Evolutionary conservation across 2,888 invertebrate genomes (phyloP).

Genomic region (Ophion ellenae): DNA sequence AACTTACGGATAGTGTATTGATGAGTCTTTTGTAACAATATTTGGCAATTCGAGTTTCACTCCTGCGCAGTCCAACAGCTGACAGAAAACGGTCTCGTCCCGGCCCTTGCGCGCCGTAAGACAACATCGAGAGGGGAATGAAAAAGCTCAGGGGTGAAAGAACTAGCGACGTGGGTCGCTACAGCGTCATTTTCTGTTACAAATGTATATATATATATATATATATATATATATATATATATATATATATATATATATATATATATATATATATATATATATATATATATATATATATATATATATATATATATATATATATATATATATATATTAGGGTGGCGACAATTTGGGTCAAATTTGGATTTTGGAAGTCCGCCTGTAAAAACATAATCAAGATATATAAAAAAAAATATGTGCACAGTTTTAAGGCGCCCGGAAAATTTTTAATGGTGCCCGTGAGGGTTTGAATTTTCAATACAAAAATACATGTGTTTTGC

Average conservation of each 20-base stretch:
- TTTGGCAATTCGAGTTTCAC: neutral
- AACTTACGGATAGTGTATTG: neutral
- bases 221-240: too few relatives aligned
- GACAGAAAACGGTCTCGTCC: neutral
- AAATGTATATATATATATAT: neutral
- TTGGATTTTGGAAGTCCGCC: too few relatives aligned
- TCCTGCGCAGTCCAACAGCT: neutral
- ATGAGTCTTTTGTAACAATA: neutral
- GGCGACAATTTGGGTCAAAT: too few relatives aligned
- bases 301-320: neutral
- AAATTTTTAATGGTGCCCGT: too few relatives aligned
- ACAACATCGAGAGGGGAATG: neutral
- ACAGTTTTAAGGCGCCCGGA: too few relatives aligned
- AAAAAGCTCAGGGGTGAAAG: neutral
- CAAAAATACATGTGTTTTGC: too few relatives aligned
- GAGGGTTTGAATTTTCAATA: too few relatives aligned
- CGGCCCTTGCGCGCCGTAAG: neutral
- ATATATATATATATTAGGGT: neutral
- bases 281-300: neutral
- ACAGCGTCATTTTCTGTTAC: neutral
- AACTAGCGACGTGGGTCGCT: neutral
- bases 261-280: neutral
- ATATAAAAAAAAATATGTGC: too few relatives aligned
- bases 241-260: too few relatives aligned
- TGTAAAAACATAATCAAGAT: too few relatives aligned